phyloP scores from a whole-genome alignment of 2,888 invertebrate genomes.

The Heteropelma amictum region DNA sequence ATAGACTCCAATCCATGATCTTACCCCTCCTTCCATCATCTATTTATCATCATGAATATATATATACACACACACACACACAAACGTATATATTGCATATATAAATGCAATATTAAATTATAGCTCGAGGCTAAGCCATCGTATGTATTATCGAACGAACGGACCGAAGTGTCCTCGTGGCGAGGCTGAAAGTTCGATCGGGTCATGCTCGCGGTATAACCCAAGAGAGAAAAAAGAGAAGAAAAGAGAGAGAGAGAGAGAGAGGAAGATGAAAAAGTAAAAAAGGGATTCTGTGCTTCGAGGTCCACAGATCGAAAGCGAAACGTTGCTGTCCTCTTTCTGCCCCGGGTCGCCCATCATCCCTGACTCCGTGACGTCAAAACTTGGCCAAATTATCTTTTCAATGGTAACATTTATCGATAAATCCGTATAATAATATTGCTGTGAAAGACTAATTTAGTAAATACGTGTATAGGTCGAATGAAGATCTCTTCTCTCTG shows the following conservation, averaged over 20 bases:
- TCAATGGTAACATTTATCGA: slow-evolving; percentile 2
- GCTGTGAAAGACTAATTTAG: no score
- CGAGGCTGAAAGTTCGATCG: slow-evolving; percentile 56
- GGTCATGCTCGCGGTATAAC: slow-evolving; percentile 36
- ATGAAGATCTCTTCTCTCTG: no score
- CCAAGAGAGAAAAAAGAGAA: slow-evolving; percentile 14
- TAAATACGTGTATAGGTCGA: no score
- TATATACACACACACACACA: no score
- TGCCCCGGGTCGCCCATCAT: slow-evolving; percentile 10
- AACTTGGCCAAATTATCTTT: slow-evolving; percentile 34
- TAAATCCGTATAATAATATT: slow-evolving; percentile 17
- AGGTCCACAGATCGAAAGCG: slow-evolving; percentile 46
- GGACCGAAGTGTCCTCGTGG: slow-evolving; percentile 53
- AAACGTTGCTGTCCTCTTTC: slow-evolving; percentile 30
- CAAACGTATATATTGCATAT: slow-evolving; percentile 7
- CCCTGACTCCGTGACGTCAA: slow-evolving; percentile 36
- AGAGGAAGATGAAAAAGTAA: slow-evolving; percentile 18
- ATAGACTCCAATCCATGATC: background rate
- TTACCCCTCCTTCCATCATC: slow-evolving; percentile 20
- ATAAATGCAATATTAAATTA: slow-evolving; percentile 21
- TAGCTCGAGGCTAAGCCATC: slow-evolving; percentile 40
- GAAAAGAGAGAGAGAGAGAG: background rate
- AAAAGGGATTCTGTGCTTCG: slow-evolving; percentile 35
- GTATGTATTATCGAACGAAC: slow-evolving; percentile 52
- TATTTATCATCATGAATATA: no score